A percentile compares a stretch with the other conserved stretches of the same genome.
These are phyloP conservation scores for Morinoia aosen DNA, from an alignment of 2,888 invertebrate species.

Conservation along the genomic window DNA sequence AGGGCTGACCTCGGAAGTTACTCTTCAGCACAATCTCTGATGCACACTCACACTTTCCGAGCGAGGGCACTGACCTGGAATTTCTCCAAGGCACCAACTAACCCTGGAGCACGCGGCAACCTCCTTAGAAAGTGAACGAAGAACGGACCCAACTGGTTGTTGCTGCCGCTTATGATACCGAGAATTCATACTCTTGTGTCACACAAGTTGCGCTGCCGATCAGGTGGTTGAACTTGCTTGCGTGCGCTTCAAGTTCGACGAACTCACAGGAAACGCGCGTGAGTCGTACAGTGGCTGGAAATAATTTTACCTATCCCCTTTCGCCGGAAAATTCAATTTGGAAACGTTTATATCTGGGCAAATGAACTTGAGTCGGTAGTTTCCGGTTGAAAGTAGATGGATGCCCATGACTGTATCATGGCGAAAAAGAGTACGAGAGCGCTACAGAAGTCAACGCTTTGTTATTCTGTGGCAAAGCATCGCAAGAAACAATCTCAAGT, in stretches of 20 bases:
- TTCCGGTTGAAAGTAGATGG: neutral
- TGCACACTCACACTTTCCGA: constrained; percentile 20
- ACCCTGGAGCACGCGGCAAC: constrained; percentile 26
- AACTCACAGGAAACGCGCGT: neutral
- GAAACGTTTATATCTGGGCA: neutral
- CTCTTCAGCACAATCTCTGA: constrained; percentile 23
- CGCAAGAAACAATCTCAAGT: neutral
- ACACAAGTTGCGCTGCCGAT: constrained; percentile 8
- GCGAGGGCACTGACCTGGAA: constrained; percentile 51
- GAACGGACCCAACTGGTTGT: neutral
- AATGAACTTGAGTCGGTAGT: neutral
- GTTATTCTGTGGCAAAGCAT: neutral
- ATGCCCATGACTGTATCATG: neutral
- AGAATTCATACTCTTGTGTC: constrained; percentile 30
- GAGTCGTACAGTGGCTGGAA: neutral
- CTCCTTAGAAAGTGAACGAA: constrained; percentile 48
- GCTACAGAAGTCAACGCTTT: neutral
- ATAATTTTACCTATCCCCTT: neutral
- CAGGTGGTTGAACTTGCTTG: constrained; percentile 30
- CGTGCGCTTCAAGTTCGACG: constrained; percentile 14
- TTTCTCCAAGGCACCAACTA: constrained; percentile 28
- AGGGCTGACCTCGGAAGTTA: constrained; percentile 47
- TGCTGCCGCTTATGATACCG: neutral
- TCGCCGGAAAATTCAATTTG: neutral
- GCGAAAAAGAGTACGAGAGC: neutral